Percentiles rank a stretch among this genome's conserved stretches.
phyloP scores from a whole-genome alignment of 2,113 vertebrate genomes.

The Ceyx melanurus region DNA sequence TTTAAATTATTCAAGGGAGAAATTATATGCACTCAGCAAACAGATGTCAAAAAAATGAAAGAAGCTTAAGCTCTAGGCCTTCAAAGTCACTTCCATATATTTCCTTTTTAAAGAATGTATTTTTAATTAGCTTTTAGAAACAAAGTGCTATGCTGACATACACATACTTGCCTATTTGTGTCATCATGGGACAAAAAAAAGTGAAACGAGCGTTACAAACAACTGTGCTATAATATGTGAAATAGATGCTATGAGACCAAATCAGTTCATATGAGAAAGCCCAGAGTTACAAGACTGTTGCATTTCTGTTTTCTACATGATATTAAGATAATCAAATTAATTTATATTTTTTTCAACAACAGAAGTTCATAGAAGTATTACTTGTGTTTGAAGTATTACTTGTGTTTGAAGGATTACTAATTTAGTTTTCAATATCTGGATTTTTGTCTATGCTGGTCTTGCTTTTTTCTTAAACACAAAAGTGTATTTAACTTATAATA shows the following conservation, averaged over 20 bases:
- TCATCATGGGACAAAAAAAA: slow-evolving; percentile 45
- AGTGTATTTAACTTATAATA: not conserved
- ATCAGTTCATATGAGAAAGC: not conserved
- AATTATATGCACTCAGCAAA: slow-evolving; percentile 25
- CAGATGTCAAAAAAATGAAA: slow-evolving; percentile 41
- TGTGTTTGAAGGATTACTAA: not conserved
- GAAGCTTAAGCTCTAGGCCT: slow-evolving; percentile 43
- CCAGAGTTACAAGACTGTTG: not conserved
- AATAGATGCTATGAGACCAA: not conserved
- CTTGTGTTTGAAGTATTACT: not conserved
- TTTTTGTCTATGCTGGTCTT: not conserved
- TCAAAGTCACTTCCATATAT: slow-evolving; percentile 13
- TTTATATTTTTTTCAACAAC: not conserved
- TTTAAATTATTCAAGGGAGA: slow-evolving; percentile 59
- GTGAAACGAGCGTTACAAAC: slow-evolving; percentile 8
- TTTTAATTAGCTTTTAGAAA: slow-evolving; percentile 63
- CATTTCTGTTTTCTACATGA: not conserved
- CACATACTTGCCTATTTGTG: not conserved
- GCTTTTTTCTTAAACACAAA: not conserved
- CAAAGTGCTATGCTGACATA: slow-evolving; percentile 10
- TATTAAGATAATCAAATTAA: not conserved
- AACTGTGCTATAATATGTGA: not conserved
- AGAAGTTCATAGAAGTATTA: not conserved
- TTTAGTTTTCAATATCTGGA: not conserved
- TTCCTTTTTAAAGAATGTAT: slow-evolving; percentile 50